Evolutionary conservation across 2,113 vertebrate species (phyloP).

Genomic region (Oceanites oceanicus): DNA sequence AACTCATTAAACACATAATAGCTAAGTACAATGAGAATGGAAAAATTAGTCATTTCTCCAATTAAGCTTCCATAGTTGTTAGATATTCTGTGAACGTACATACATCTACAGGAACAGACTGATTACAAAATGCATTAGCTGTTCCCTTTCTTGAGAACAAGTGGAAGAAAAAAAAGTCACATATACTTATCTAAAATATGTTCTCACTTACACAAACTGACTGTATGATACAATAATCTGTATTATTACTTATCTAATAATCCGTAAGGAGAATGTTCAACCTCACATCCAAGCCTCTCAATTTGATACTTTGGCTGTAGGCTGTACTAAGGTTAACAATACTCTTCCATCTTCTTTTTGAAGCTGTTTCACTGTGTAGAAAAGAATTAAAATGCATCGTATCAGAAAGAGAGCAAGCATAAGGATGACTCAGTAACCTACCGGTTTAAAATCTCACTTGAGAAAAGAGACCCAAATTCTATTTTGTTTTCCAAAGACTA

Average conservation of each 20-base stretch:
- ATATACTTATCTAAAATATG: neutral
- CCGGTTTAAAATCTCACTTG: conserved; percentile 7
- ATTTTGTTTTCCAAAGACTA: neutral
- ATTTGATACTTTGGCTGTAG: neutral
- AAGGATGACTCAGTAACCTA: neutral
- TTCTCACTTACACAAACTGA: neutral
- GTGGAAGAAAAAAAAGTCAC: neutral
- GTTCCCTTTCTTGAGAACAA: neutral
- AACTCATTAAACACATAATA: neutral
- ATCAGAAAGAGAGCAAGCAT: neutral
- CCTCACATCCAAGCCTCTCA: neutral
- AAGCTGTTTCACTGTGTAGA: neutral
- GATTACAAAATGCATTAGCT: neutral
- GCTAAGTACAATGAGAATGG: neutral
- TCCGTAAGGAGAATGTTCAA: neutral
- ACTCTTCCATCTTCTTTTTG: neutral
- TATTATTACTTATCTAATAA: neutral
- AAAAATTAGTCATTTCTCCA: neutral
- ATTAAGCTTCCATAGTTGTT: neutral
- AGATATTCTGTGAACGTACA: neutral
- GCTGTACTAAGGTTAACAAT: neutral
- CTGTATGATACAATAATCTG: neutral
- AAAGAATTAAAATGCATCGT: neutral
- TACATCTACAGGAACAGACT: neutral
- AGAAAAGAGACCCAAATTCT: neutral